Evolutionary conservation across 2,888 invertebrate genomes (phyloP).

Genomic region (Diogma glabrata): DNA sequence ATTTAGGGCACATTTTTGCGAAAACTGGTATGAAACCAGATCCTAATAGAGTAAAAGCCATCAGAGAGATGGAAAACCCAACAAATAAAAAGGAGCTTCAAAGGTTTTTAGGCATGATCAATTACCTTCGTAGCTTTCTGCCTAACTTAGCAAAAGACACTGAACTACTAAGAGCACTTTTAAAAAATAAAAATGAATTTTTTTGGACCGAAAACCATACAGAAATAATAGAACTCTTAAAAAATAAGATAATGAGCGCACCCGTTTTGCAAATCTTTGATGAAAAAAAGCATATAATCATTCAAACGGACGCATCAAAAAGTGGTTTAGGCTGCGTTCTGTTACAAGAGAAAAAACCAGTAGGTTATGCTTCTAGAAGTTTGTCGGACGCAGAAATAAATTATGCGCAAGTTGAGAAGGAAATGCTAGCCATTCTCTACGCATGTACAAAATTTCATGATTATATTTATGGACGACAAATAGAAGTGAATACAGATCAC

Average conservation of each 20-base stretch:
- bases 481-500: too few species aligned
- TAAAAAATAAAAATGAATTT: too few species aligned
- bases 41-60: constrained; percentile 13
- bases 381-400: constrained; percentile 15
- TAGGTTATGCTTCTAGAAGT: neutral
- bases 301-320: neutral
- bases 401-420: constrained; percentile 19
- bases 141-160: constrained; percentile 15
- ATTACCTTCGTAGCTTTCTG: constrained; percentile 16
- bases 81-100: constrained; percentile 13
- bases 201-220: neutral
- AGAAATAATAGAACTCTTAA: neutral
- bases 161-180: constrained; percentile 13
- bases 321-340: neutral
- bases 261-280: neutral
- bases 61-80: constrained; percentile 14
- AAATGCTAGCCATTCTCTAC: constrained; percentile 14
- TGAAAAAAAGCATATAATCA: neutral
- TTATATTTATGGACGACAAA: constrained; percentile 15
- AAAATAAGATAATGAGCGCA: neutral
- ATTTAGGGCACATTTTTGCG: constrained; percentile 13
- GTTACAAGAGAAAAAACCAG: neutral
- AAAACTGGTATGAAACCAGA: constrained; percentile 10
- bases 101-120: constrained; percentile 17
- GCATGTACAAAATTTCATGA: constrained; percentile 18